Percentiles rank a stretch among this genome's conserved stretches.
phyloP scores from a whole-genome alignment of 2,797 vertebrate species.

The Craterocephalus amniculus region DNA sequence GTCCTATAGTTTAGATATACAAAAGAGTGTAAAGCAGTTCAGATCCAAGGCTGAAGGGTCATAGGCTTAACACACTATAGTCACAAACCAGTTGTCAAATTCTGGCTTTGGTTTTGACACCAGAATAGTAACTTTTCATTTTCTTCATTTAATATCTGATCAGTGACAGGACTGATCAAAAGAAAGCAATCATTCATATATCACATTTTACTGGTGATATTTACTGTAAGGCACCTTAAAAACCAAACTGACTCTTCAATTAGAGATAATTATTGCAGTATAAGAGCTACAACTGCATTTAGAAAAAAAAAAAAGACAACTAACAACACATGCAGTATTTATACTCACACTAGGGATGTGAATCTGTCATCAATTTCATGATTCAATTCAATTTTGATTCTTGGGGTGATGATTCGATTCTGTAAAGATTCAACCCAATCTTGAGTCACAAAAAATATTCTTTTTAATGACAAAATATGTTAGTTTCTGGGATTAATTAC shows the following conservation, averaged over 20 bases:
- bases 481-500: too few species aligned
- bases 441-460: too few species aligned
- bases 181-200: not conserved
- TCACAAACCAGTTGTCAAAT: slow-evolving; percentile 34
- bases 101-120: slow-evolving; percentile 24
- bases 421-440: too few species aligned
- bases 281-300: not conserved
- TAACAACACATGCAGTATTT: too few species aligned
- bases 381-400: too few species aligned
- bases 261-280: not conserved
- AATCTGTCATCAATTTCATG: too few species aligned
- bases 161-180: not conserved
- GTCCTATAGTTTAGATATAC: slow-evolving; percentile 73
- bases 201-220: not conserved
- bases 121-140: not conserved
- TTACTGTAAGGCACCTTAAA: not conserved
- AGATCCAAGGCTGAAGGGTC: slow-evolving; percentile 57
- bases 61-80: slow-evolving; percentile 33
- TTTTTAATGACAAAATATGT: too few species aligned
- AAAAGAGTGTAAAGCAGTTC: slow-evolving; percentile 65
- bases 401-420: too few species aligned
- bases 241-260: not conserved
- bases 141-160: not conserved
- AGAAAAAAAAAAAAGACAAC: not conserved
- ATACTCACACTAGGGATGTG: too few species aligned